Evolutionary conservation across 2,113 vertebrate species (phyloP), one percentile per base, ranked within the genome.

Genomic region (Scatophagus argus): DNA sequence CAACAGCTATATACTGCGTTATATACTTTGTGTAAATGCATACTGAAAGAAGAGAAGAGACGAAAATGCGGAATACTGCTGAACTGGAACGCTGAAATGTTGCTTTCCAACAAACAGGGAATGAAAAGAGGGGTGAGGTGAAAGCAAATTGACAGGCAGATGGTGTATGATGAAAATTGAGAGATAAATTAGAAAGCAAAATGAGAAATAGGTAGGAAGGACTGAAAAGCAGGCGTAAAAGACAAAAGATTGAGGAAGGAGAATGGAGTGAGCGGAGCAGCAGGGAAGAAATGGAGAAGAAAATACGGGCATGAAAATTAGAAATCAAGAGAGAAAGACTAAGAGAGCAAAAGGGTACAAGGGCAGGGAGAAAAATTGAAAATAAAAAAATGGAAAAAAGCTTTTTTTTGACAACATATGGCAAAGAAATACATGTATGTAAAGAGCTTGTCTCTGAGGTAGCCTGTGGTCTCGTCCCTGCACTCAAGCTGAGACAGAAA

Each of bases 141-240:
- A 83, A 73, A 75, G 71, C 62, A 90, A 88, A 88, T 84, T 83
- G 84, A 91, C 81, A 77, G 87, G 72, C 77, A 83, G 77, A 84
- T 88, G 80, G 82, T 56, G 74, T 85, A 82, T 84, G 81, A 88
- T 83, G 76, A 77, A 91, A 89, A 87, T 64, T 76, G 79, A 87
- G 86, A 89, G 84, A 91, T 87, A 90, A 88, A 93, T 91, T 78
- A 87, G 74, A 76, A 63, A 69, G 77, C 55, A 83, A 83, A 87
- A 88, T 85, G 79, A 87, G 78, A 84, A 78, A 79, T 52, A 54
- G 74, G 77, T 63, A 73, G 67, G 60, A 83, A 76, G 65, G 51
- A 84, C 71, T 84, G 74, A 81, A 84, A 82, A 64, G 71, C 49
- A 49, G 66, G 56, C 23, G 36, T 74, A 77, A 79, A 84, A 74